Percentiles rank a stretch among this genome's conserved stretches.
Conservation (phyloP, 1,140 invertebrate genomes). For the Orussus abietinus region DNA sequence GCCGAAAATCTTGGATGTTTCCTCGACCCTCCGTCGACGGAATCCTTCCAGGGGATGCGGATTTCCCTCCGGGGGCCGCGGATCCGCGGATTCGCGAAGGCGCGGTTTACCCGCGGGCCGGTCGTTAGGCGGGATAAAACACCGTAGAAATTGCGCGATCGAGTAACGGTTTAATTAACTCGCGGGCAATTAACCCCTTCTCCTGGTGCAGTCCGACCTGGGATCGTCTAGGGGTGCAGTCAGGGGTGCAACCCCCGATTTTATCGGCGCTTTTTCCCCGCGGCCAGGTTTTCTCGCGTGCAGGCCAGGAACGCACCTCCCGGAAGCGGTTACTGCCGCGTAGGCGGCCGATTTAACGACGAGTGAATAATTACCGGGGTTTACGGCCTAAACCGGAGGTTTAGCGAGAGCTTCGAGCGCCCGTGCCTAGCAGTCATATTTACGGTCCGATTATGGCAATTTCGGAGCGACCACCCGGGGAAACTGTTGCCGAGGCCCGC, state of each 20-base stretch:
- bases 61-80: too few species aligned
- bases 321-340: slow-evolving; percentile 42
- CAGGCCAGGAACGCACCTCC: too few species aligned
- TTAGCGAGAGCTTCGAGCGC: slow-evolving; percentile 25
- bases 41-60: too few species aligned
- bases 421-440: slow-evolving; percentile 34
- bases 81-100: too few species aligned
- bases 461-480: slow-evolving; percentile 18
- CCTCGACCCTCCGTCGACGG: too few species aligned
- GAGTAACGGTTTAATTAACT: slow-evolving; percentile 54
- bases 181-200: slow-evolving; percentile 51
- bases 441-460: slow-evolving; percentile 36
- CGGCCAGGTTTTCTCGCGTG: too few species aligned
- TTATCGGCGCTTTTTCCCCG: too few species aligned
- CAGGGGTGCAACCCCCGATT: too few species aligned
- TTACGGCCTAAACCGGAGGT: slow-evolving; percentile 37
- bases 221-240: too few species aligned
- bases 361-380: slow-evolving; percentile 50
- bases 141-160: slow-evolving; percentile 50
- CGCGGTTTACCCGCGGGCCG: too few species aligned
- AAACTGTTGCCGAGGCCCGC: slow-evolving; percentile 25
- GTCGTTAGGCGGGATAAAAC: slow-evolving; percentile 48
- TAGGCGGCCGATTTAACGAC: slow-evolving; percentile 48
- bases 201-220: too few species aligned
- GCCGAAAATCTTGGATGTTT: too few species aligned